Evolutionary conservation across 1,140 invertebrate species (phyloP).

Genomic region (Mamestra configurata): DNA sequence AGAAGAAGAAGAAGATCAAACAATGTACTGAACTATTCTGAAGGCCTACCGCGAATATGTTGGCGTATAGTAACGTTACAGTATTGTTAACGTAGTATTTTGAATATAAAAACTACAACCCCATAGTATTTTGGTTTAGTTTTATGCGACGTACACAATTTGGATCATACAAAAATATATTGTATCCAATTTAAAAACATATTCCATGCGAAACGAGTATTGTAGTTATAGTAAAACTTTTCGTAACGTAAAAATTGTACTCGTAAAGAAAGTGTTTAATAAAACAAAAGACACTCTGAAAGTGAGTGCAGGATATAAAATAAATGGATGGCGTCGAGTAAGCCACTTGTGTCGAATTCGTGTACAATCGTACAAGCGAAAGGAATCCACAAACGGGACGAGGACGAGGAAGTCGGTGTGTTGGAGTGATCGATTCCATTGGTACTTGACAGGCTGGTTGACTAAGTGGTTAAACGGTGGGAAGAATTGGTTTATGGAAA

Average conservation of each 20-base stretch:
- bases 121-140: no score
- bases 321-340: slow-evolving; percentile 8
- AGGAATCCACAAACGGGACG: not conserved
- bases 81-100: no score
- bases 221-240: no score
- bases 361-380: not conserved
- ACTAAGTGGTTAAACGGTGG: not conserved
- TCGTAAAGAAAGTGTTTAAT: not conserved
- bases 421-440: not conserved
- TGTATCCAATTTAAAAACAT: no score
- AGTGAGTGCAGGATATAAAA: slow-evolving; percentile 19
- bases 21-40: no score
- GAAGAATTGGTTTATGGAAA: not conserved
- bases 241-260: not conserved
- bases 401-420: not conserved
- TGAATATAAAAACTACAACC: no score
- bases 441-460: not conserved
- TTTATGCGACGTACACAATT: no score
- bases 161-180: no score
- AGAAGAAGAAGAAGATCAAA: no score
- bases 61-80: no score
- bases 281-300: not conserved
- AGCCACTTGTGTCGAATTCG: slow-evolving; percentile 12
- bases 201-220: no score
- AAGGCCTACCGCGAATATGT: no score